Conservation (phyloP, 2,888 invertebrate species). For the Lordiphosa fenestrarum region DNA sequence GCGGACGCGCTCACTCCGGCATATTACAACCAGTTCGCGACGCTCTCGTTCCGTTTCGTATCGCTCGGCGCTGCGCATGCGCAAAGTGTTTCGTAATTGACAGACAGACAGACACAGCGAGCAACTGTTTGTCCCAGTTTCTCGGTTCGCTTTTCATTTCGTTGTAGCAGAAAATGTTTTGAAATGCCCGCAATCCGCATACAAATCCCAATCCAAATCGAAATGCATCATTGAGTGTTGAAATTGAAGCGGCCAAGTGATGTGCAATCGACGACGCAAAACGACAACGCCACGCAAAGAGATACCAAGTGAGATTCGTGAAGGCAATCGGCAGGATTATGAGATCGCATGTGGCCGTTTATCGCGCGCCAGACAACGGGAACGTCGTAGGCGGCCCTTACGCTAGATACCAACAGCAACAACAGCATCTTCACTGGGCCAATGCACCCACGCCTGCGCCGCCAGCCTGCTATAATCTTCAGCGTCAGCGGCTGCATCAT, state of each 20-base stretch:
- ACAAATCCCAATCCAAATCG: constrained; percentile 6
- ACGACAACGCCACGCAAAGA: constrained; percentile 20
- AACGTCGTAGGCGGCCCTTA: constrained; percentile 43
- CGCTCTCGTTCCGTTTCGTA: constrained; percentile 24
- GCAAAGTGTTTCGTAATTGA: constrained; percentile 72
- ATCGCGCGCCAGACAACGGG: constrained; percentile 67
- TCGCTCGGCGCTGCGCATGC: constrained; percentile 48
- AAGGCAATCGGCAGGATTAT: constrained; percentile 58
- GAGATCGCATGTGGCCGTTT: constrained; percentile 75
- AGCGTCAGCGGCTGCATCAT: constrained; percentile 50
- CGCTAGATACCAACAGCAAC: constrained; percentile 48
- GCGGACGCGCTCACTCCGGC: constrained; percentile 63
- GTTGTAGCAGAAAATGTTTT: constrained; percentile 40
- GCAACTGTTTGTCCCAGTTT: constrained; percentile 66
- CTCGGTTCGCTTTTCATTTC: constrained; percentile 57
- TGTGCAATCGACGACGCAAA: constrained; percentile 47
- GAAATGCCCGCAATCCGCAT: constrained; percentile 40
- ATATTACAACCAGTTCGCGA: constrained; percentile 38
- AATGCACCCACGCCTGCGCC: constrained; percentile 9
- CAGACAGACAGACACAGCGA: constrained; percentile 19
- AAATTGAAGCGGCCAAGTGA: constrained; percentile 62
- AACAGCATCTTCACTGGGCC: constrained; percentile 28
- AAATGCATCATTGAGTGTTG: constrained; percentile 49
- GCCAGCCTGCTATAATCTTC: constrained; percentile 36
- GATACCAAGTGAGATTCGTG: constrained; percentile 34